Conservation (phyloP, 2,888 invertebrate species). For the Lepidochrysops patricia region DNA sequence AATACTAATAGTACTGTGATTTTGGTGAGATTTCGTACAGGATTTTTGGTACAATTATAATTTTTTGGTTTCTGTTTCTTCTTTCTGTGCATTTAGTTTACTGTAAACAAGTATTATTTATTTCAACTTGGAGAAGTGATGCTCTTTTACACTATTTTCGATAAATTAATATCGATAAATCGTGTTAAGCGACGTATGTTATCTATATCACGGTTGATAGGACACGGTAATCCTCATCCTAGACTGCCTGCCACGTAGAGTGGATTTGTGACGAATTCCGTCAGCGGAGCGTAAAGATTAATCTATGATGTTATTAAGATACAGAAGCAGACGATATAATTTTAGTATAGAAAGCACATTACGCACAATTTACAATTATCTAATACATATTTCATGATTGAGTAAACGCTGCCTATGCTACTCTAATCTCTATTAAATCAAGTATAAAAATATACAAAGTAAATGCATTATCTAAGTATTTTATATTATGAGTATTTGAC, state of each 20-base stretch:
- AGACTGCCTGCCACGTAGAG: constrained; percentile 43
- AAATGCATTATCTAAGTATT: no score
- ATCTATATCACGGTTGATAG: constrained; percentile 44
- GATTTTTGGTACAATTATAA: no score
- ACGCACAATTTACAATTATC: not conserved
- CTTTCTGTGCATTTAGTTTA: not conserved
- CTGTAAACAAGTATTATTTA: no score
- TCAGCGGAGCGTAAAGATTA: constrained; percentile 46
- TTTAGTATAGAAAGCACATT: not conserved
- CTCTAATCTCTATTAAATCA: not conserved
- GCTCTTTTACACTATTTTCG: not conserved
- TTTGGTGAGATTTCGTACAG: no score
- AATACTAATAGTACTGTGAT: no score
- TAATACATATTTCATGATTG: not conserved
- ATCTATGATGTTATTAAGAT: constrained; percentile 30
- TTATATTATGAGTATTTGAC: no score
- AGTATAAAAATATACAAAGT: no score
- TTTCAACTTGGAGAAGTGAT: not conserved
- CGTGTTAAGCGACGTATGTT: constrained; percentile 35
- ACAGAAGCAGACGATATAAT: not conserved
- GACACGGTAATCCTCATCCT: constrained; percentile 48
- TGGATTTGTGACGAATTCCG: constrained; percentile 43
- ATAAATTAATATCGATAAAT: constrained; percentile 25
- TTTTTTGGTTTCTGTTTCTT: not conserved
- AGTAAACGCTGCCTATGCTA: not conserved